Evolutionary conservation across 2,888 invertebrate species (phyloP).

Genomic region (Matsumyia berberina): DNA sequence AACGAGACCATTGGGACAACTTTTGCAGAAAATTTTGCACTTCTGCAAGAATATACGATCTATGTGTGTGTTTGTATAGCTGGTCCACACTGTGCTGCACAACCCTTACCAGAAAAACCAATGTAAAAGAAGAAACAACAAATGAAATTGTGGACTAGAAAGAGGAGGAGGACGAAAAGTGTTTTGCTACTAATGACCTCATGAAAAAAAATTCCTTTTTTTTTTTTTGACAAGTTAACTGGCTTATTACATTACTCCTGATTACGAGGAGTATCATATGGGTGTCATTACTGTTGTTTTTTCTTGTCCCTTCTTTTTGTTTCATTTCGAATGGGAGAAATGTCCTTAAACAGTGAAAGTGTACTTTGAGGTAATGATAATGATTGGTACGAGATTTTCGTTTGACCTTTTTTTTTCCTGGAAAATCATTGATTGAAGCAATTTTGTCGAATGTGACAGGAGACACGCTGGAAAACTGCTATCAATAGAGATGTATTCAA

Average conservation of each 20-base stretch:
- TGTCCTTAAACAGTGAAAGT: background rate
- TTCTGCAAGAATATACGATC: conserved; percentile 22
- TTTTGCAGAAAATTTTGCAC: conserved; percentile 41
- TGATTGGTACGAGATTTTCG: background rate
- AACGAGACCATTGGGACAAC: conserved; percentile 72
- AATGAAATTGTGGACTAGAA: conserved; percentile 22
- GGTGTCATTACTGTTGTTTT: conserved; percentile 3
- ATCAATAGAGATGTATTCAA: background rate
- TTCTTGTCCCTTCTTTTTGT: too few relatives aligned
- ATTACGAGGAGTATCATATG: conserved; percentile 6
- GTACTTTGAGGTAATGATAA: background rate
- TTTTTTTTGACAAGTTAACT: conserved; percentile 59
- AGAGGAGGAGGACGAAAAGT: background rate
- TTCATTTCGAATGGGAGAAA: background rate
- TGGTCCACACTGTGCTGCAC: conserved; percentile 51
- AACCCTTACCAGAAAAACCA: conserved; percentile 18
- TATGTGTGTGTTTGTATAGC: conserved; percentile 12
- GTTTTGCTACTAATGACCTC: conserved; percentile 67
- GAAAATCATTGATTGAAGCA: too few relatives aligned
- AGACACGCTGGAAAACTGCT: background rate
- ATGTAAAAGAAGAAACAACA: conserved; percentile 38
- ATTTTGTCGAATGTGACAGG: too few relatives aligned
- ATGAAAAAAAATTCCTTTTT: conserved; percentile 49
- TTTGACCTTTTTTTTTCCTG: background rate
- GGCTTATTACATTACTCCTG: conserved; percentile 57